phyloP scores from a whole-genome alignment of 2,797 vertebrate species.

The Tokudaia tokunoshimensis region DNA sequence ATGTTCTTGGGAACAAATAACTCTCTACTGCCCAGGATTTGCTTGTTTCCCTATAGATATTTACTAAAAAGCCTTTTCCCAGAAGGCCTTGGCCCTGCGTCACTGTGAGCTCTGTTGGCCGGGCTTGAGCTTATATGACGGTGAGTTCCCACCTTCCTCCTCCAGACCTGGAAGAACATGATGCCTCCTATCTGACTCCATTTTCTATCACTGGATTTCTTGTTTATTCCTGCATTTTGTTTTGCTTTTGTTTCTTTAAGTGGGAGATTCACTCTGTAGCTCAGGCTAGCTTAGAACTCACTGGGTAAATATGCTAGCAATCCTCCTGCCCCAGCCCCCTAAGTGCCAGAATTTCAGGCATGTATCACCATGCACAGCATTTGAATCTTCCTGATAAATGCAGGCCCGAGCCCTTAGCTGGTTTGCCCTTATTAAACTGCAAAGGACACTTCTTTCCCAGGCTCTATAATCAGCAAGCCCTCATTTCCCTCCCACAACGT shows the following conservation, averaged over 20 bases:
- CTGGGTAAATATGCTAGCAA: not conserved
- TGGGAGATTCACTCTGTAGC: not conserved
- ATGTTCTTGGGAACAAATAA: not conserved
- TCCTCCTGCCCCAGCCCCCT: not conserved
- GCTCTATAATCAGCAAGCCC: not conserved
- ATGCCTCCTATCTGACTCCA: not conserved
- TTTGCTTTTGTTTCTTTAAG: not conserved
- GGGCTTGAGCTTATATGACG: not conserved
- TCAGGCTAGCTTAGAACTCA: not conserved
- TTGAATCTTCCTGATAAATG: not conserved
- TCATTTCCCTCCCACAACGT: not conserved
- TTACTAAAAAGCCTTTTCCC: not conserved
- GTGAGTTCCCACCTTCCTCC: not conserved
- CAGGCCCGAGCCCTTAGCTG: not conserved
- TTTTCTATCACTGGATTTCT: not conserved
- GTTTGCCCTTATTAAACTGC: constrained; percentile 29
- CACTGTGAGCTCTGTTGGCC: not conserved
- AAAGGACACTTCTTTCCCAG: constrained; percentile 80
- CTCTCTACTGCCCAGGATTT: not conserved
- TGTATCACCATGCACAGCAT: not conserved
- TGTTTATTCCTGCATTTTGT: not conserved
- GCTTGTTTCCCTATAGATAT: not conserved
- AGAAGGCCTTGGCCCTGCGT: not conserved
- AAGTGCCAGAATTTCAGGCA: not conserved
- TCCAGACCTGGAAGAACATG: not conserved